Evolutionary conservation across 2,888 invertebrate species (phyloP).

Genomic region (Pandemis heparana): DNA sequence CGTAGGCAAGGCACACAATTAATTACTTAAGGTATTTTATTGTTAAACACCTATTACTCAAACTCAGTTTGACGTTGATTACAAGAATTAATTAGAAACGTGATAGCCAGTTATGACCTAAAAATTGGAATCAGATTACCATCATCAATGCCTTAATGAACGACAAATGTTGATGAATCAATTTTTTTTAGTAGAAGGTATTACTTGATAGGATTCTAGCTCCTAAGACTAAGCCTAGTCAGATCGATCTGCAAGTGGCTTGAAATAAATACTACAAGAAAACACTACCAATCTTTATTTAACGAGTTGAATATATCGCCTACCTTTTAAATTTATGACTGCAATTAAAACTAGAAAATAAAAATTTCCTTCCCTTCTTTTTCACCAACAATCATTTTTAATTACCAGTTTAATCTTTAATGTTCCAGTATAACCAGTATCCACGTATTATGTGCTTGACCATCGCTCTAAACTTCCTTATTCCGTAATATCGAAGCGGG

Average conservation of each 20-base stretch:
- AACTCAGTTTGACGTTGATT: conserved; percentile 11
- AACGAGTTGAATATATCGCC: not conserved
- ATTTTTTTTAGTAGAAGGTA: too few relatives aligned
- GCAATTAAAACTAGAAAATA: not conserved
- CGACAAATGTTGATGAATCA: not conserved
- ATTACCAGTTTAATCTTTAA: not conserved
- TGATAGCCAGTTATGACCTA: not conserved
- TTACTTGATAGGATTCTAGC: too few relatives aligned
- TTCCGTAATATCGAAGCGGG: conserved; percentile 10
- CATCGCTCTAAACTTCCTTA: conserved; percentile 32
- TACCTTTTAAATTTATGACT: not conserved
- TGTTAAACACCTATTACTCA: conserved; percentile 6
- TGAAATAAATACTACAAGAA: too few relatives aligned
- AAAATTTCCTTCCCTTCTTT: not conserved
- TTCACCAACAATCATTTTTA: not conserved
- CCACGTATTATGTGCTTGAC: conserved; percentile 12
- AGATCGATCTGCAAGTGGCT: too few relatives aligned
- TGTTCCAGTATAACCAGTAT: conserved; percentile 12
- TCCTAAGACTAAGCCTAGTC: too few relatives aligned
- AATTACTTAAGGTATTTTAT: conserved; percentile 1
- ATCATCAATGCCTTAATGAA: too few relatives aligned
- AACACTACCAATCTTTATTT: too few relatives aligned
- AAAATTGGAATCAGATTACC: not conserved
- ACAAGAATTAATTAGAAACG: conserved; percentile 18
- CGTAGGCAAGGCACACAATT: conserved; percentile 9